Evolutionary conservation across 2,113 vertebrate species (phyloP).

Genomic region (Drymodes brunneopygia): DNA sequence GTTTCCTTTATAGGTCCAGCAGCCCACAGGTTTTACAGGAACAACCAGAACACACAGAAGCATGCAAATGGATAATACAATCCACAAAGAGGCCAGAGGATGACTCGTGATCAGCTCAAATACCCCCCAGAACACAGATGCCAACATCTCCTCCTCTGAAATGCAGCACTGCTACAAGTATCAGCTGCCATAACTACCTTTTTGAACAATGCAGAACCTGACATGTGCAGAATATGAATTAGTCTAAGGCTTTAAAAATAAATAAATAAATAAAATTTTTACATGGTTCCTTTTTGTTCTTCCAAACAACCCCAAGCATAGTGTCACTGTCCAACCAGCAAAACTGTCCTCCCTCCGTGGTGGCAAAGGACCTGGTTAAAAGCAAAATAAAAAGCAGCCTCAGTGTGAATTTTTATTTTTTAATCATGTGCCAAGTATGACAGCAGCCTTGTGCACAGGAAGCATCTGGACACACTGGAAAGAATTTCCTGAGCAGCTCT

Average conservation of each 20-base stretch:
- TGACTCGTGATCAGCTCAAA: fast-evolving
- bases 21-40: not conserved
- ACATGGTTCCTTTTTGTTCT: not conserved
- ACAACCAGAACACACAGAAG: fast-evolving
- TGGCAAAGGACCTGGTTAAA: not conserved
- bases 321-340: not conserved
- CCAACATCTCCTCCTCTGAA: not conserved
- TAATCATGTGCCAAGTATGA: not conserved
- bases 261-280: not conserved
- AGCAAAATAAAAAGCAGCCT: not conserved
- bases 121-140: not conserved
- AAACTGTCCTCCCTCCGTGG: not conserved
- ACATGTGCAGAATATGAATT: not conserved
- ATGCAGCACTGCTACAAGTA: not conserved
- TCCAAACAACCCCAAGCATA: not conserved
- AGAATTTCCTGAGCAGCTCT: conserved; percentile 3
- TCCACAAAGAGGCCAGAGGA: not conserved
- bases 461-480: conserved; percentile 51
- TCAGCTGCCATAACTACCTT: not conserved
- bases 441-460: conserved; percentile 26
- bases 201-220: not conserved
- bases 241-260: not conserved
- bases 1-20: not conserved
- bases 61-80: not conserved
- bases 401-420: not conserved